phyloP scores from a whole-genome alignment of 2,888 invertebrate genomes.

The Acleris literana region DNA sequence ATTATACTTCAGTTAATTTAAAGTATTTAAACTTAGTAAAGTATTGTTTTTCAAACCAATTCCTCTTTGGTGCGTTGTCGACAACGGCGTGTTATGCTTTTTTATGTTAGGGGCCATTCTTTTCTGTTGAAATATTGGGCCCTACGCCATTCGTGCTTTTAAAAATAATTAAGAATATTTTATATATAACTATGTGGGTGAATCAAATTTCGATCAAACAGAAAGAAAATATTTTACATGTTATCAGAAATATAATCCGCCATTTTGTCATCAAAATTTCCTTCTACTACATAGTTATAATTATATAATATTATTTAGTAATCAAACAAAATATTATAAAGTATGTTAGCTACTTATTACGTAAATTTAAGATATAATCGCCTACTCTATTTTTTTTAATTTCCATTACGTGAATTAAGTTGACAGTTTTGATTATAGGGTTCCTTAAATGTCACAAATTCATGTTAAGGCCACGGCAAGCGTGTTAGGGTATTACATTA shows the following conservation, averaged over 20 bases:
- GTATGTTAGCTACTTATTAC: conserved; percentile 37
- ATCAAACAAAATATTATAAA: conserved; percentile 38
- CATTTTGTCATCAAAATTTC: background rate
- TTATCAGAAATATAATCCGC: background rate
- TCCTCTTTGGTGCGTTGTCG: conserved; percentile 56
- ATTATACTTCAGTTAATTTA: background rate
- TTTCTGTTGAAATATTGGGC: conserved; percentile 39
- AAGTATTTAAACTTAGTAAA: background rate
- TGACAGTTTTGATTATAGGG: conserved; percentile 13
- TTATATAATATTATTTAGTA: conserved; percentile 37
- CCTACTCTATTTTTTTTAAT: conserved; percentile 34
- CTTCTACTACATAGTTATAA: conserved; percentile 27
- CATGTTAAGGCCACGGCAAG: too few species aligned
- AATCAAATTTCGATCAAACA: background rate
- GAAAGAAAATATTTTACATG: too few species aligned
- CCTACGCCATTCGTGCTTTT: conserved; percentile 76
- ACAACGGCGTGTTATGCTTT: conserved; percentile 73
- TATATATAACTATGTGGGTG: conserved; percentile 29
- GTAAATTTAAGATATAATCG: conserved; percentile 36
- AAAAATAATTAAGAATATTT: conserved; percentile 48
- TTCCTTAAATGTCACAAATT: conserved; percentile 30
- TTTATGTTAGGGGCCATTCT: conserved; percentile 49
- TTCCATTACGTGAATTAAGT: conserved; percentile 29
- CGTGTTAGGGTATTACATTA: too few species aligned
- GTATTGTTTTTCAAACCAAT: conserved; percentile 30